phyloP scores from a whole-genome alignment of 1,140 invertebrate species.

The Semibalanus balanoides region DNA sequence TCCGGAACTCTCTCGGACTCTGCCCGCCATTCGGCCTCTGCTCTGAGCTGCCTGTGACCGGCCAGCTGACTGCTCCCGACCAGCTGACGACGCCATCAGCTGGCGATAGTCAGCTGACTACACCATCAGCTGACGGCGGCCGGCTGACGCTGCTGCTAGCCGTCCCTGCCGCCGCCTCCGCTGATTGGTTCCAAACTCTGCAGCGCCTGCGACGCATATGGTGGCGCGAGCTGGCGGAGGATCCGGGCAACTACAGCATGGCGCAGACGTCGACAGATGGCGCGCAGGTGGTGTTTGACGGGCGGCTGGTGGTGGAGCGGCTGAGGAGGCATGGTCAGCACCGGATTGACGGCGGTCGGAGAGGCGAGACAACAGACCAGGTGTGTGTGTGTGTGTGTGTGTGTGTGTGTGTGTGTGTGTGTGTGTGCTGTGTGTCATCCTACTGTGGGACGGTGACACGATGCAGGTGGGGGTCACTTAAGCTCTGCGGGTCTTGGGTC shows the following conservation, averaged over 20 bases:
- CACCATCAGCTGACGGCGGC: too few species aligned
- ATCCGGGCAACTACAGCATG: background rate
- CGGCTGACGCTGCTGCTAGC: background rate
- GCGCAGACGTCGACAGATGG: background rate
- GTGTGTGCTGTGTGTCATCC: too few species aligned
- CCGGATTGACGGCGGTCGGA: background rate
- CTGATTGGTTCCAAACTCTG: background rate
- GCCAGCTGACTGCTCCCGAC: background rate
- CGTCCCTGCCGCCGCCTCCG: background rate
- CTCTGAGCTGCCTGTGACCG: background rate
- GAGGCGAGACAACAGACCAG: too few species aligned
- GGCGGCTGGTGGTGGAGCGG: background rate
- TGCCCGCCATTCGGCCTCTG: background rate
- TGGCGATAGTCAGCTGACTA: background rate
- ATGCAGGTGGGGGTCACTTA: too few species aligned
- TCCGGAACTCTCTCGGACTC: too few species aligned
- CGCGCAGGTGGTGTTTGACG: background rate
- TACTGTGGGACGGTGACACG: too few species aligned
- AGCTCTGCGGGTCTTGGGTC: too few species aligned
- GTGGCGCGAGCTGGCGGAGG: background rate
- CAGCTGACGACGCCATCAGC: background rate
- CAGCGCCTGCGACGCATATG: background rate
- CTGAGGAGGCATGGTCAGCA: background rate
- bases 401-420: too few species aligned
- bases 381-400: too few species aligned